phyloP scores from a whole-genome alignment of 2,113 vertebrate species.

The Embiotoca jacksoni region DNA sequence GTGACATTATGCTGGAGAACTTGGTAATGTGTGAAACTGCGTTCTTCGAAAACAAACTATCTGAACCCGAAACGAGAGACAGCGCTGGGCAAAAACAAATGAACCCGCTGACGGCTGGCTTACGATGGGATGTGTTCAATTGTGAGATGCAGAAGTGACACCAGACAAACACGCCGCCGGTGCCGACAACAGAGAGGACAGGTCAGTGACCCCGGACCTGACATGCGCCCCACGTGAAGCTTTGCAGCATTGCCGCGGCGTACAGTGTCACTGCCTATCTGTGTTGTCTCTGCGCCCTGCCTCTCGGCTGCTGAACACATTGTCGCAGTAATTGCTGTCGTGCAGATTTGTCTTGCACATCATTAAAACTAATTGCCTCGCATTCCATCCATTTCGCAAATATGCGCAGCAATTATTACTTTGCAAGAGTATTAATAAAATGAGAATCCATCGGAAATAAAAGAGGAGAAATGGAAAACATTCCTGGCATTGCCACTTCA shows the following conservation, averaged over 20 bases:
- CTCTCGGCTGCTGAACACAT: slow-evolving; percentile 77
- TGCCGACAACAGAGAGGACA: slow-evolving; percentile 46
- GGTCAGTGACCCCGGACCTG: slow-evolving; percentile 57
- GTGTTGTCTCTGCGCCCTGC: slow-evolving; percentile 67
- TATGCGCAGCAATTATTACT: slow-evolving; percentile 81
- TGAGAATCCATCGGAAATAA: slow-evolving; percentile 75
- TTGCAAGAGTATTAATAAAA: slow-evolving; percentile 80
- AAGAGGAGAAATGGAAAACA: slow-evolving; percentile 78
- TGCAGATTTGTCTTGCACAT: slow-evolving; percentile 85
- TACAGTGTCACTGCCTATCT: slow-evolving; percentile 62
- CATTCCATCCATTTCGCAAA: slow-evolving; percentile 84
- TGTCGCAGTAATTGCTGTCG: slow-evolving; percentile 85
- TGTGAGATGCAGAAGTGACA: slow-evolving; percentile 24
- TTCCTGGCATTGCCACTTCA: slow-evolving; percentile 79
- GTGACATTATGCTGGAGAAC: slow-evolving; percentile 48
- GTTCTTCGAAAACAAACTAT: slow-evolving; percentile 48
- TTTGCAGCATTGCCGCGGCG: neutral
- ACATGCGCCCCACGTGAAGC: slow-evolving; percentile 65
- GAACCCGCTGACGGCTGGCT: slow-evolving; percentile 20
- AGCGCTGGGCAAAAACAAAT: neutral
- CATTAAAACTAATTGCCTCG: slow-evolving; percentile 88
- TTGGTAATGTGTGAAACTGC: slow-evolving; percentile 50
- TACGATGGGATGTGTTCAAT: slow-evolving; percentile 4
- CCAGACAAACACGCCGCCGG: slow-evolving; percentile 55
- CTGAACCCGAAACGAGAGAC: slow-evolving; percentile 39